These are phyloP conservation scores for Rhimphoctona megacephalus DNA, from an alignment of 2,888 invertebrate genomes.

Conservation along the genomic window DNA sequence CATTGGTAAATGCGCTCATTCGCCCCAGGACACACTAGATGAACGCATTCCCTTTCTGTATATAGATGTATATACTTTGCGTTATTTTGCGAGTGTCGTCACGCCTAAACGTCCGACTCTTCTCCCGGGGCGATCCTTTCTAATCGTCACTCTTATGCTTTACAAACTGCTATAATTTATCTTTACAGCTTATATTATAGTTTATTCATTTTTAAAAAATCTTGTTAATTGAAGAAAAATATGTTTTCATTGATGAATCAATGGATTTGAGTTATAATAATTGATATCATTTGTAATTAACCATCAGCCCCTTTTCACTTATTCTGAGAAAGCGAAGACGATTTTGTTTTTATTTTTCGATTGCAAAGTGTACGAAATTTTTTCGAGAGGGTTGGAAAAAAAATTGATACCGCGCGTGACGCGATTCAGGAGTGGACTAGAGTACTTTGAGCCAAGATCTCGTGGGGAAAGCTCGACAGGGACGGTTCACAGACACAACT, in stretches of 20 bases:
- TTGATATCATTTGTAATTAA: too few species aligned
- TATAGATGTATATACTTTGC: slow-evolving; percentile 1
- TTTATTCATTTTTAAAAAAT: not conserved
- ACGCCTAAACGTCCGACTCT: slow-evolving; percentile 57
- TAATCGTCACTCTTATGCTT: slow-evolving; percentile 57
- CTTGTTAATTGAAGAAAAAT: not conserved
- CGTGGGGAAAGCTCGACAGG: slow-evolving; percentile 57
- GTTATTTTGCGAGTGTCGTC: slow-evolving; percentile 60
- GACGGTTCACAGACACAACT: slow-evolving; percentile 46
- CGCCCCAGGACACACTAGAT: slow-evolving; percentile 41
- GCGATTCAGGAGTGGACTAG: slow-evolving; percentile 80
- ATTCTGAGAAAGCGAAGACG: not conserved
- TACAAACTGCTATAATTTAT: slow-evolving; percentile 20
- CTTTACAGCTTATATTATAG: slow-evolving; percentile 22
- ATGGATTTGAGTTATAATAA: not conserved
- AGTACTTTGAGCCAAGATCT: slow-evolving; percentile 62
- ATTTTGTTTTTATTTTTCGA: not conserved
- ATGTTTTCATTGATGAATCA: not conserved
- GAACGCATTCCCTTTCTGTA: slow-evolving; percentile 26
- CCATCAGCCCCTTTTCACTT: too few species aligned
- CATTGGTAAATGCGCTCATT: slow-evolving; percentile 25
- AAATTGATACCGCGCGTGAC: slow-evolving; percentile 76
- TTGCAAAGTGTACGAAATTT: not conserved
- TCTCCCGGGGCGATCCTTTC: slow-evolving; percentile 64
- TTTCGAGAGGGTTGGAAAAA: slow-evolving; percentile 17